Conservation (phyloP, 2,113 vertebrate genomes). For the Odontesthes bonariensis region DNA sequence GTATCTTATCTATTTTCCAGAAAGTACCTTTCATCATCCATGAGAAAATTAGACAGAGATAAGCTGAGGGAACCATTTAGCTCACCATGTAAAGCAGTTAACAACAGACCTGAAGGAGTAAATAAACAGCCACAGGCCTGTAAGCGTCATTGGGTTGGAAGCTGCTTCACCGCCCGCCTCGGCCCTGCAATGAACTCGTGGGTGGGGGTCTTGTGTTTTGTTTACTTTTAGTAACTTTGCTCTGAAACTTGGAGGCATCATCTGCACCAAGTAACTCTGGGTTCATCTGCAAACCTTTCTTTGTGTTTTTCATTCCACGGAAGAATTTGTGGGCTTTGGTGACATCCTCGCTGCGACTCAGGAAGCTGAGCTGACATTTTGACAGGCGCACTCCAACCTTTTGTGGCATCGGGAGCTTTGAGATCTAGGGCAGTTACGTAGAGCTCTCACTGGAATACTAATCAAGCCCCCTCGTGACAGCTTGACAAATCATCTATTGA, state of each 20-base stretch:
- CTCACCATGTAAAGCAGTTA: too few relatives aligned
- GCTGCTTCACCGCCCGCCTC: neutral
- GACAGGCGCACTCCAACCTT: conserved; percentile 45
- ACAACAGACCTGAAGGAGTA: too few relatives aligned
- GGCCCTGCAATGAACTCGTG: neutral
- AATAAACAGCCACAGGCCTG: too few relatives aligned
- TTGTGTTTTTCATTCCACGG: conserved; percentile 7
- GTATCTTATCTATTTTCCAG: too few relatives aligned
- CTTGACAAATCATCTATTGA: conserved; percentile 72
- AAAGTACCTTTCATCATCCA: too few relatives aligned
- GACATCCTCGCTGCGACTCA: conserved; percentile 22
- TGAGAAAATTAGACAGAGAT: too few relatives aligned
- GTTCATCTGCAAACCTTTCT: conserved; percentile 12
- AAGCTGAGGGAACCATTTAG: too few relatives aligned
- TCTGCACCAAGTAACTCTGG: neutral
- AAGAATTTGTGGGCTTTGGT: conserved; percentile 28
- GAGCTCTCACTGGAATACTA: conserved; percentile 50
- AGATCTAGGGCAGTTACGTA: conserved; percentile 38
- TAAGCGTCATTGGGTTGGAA: too few relatives aligned
- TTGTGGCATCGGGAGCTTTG: conserved; percentile 47
- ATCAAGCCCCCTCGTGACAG: conserved; percentile 59
- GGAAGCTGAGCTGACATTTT: conserved; percentile 56
- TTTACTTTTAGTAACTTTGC: conserved; percentile 12
- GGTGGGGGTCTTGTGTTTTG: neutral
- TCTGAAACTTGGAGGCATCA: neutral